Base-by-base conservation (phyloP, 2,797 vertebrate species). In the Coregonus sp. region DNA sequence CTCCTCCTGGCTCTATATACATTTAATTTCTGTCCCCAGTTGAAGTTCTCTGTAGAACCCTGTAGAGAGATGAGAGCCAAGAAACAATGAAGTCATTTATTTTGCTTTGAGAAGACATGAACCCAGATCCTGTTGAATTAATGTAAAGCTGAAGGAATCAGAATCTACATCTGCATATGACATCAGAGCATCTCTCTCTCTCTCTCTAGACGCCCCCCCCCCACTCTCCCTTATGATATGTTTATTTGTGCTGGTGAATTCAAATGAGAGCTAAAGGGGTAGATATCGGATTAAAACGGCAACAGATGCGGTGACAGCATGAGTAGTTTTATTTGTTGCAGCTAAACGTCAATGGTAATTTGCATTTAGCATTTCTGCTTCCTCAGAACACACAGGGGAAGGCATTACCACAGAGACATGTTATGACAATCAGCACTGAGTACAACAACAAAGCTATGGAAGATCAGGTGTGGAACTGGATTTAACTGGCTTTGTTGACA, bases 231-330 rank as follows among this genome's bases (percentile, higher is more conserved):
- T 92, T 92, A 90, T 91, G 89, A 91, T 90, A 86, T 94, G 90
- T 92, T 93, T 94, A 93, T 89, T 91, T 89, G 90, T 89, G 90
- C 93, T 89, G 83, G 89, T 92, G 91, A 93, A 92, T 91, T 92
- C 82, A 92, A 92, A 89, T 88, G 91, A 92, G 90, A 90, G 91
- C 70, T 92, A 88, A 89, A 92, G 90, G 89, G 88, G 91, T 91
- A 93, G 92, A 93, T 91, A 93, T 89, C 79, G 86, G 86, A 82
- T 92, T 86, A 93, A 93, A 94, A 91, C 82, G 90, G 88, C 91
- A 89, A 87, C 93, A 94, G 94, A 94, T 94, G 93, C 92, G 90
- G 89, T 75, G 78, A 91, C 90, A 89, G 89, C 85, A 80, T 85
- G 90, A 91, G 91, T 84, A 81, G 89, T 89, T 88, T 79, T 89